Evolutionary conservation across 2,888 invertebrate genomes (phyloP).

Genomic region (Temnothorax unifasciatus): DNA sequence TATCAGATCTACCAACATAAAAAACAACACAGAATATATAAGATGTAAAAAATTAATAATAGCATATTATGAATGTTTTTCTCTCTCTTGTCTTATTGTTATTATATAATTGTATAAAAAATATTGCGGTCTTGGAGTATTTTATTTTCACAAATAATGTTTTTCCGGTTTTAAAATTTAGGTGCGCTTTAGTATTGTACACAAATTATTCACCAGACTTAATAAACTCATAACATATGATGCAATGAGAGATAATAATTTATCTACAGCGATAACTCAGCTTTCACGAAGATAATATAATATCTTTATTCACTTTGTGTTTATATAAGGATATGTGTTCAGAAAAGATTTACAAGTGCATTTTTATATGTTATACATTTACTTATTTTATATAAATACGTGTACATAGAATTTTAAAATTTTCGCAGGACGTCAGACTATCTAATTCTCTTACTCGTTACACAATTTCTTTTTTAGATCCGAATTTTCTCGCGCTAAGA

Average conservation of each 20-base stretch:
- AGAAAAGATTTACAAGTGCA: not conserved
- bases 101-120: not conserved
- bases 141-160: not conserved
- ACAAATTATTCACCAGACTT: not conserved
- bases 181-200: not conserved
- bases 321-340: not conserved
- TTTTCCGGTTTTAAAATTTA: not conserved
- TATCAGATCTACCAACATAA: not conserved
- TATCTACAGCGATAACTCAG: not conserved
- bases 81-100: not conserved
- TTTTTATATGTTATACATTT: not conserved
- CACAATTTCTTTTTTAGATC: not conserved
- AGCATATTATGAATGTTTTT: not conserved
- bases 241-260: slow-evolving; percentile 6
- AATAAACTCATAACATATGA: not conserved
- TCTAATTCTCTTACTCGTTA: not conserved
- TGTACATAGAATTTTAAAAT: not conserved
- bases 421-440: not conserved
- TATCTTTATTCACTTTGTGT: slow-evolving; percentile 6
- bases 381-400: not conserved
- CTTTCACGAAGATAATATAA: not conserved
- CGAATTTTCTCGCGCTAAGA: not conserved
- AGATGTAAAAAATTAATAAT: not conserved
- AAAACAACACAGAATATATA: not conserved
- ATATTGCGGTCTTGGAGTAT: not conserved